phyloP scores from a whole-genome alignment of 2,113 vertebrate species.

The human region DNA sequence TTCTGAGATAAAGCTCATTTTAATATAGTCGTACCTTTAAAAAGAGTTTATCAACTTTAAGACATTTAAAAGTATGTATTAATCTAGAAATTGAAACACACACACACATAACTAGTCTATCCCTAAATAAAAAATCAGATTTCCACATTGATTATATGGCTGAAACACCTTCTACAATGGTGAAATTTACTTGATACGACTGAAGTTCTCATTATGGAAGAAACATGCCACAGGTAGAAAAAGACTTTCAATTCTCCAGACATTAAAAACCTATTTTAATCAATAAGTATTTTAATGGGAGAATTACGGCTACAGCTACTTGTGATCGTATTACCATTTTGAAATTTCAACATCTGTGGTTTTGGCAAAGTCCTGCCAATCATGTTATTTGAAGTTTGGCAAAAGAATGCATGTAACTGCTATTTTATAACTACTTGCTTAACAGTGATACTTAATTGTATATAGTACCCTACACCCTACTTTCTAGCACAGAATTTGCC shows the following conservation, averaged over 20 bases:
- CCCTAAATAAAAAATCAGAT: slow-evolving; percentile 16
- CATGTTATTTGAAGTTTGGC: neutral
- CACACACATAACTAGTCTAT: neutral
- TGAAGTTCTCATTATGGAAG: neutral
- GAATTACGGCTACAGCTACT: neutral
- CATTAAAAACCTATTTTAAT: neutral
- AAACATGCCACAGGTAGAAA: neutral
- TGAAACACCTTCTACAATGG: neutral
- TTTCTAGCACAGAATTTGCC: slow-evolving; percentile 17
- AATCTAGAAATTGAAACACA: neutral
- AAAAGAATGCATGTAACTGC: neutral
- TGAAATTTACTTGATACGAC: neutral
- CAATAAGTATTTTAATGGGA: neutral
- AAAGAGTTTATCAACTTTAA: neutral
- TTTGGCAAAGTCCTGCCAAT: neutral
- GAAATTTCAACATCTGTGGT: neutral
- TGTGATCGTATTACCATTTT: neutral
- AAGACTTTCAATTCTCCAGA: neutral
- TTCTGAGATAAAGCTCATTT: neutral
- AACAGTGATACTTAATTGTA: neutral
- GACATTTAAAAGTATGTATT: neutral
- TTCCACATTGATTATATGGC: neutral
- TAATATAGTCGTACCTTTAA: neutral
- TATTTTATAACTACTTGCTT: neutral
- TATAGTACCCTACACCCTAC: neutral